Percentiles rank a stretch among this genome's conserved stretches.
phyloP scores from a whole-genome alignment of 2,113 vertebrate species.

The Pao palembangensis region DNA sequence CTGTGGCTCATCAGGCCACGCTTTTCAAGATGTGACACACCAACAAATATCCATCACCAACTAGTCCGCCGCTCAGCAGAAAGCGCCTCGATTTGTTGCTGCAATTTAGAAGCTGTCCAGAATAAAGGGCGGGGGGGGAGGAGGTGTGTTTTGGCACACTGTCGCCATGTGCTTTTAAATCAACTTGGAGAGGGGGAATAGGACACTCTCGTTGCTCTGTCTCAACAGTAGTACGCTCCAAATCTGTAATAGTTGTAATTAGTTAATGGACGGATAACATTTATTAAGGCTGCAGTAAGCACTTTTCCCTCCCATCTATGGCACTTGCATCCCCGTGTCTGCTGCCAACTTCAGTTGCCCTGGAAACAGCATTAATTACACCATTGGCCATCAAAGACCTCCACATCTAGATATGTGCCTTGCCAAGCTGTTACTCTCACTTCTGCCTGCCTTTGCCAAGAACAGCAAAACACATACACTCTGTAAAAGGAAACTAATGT shows the following conservation, averaged over 20 bases:
- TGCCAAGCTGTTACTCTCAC: conserved; percentile 66
- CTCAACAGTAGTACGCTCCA: conserved; percentile 52
- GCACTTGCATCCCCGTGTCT: conserved; percentile 30
- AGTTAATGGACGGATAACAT: conserved; percentile 80
- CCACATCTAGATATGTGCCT: conserved; percentile 57
- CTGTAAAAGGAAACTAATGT: conserved; percentile 21
- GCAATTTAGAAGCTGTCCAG: conserved; percentile 31
- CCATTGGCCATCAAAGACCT: conserved; percentile 54
- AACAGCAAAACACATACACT: conserved; percentile 24
- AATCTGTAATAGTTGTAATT: conserved; percentile 76
- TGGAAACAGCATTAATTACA: conserved; percentile 65
- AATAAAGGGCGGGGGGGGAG: background rate
- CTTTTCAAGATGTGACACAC: conserved; percentile 40
- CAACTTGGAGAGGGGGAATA: conserved; percentile 31
- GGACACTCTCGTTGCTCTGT: conserved; percentile 52
- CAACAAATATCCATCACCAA: conserved; percentile 42
- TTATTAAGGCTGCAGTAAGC: conserved; percentile 74
- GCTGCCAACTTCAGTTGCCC: conserved; percentile 57
- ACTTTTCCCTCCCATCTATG: conserved; percentile 53
- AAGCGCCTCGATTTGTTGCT: conserved; percentile 43
- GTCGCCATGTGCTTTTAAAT: conserved; percentile 71
- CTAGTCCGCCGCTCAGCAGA: conserved; percentile 47
- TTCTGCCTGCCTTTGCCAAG: conserved; percentile 52
- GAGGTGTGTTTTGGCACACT: conserved; percentile 56
- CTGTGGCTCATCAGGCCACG: conserved; percentile 23